Conservation (phyloP, 2,888 invertebrate species). For the Thelaira solivaga region DNA sequence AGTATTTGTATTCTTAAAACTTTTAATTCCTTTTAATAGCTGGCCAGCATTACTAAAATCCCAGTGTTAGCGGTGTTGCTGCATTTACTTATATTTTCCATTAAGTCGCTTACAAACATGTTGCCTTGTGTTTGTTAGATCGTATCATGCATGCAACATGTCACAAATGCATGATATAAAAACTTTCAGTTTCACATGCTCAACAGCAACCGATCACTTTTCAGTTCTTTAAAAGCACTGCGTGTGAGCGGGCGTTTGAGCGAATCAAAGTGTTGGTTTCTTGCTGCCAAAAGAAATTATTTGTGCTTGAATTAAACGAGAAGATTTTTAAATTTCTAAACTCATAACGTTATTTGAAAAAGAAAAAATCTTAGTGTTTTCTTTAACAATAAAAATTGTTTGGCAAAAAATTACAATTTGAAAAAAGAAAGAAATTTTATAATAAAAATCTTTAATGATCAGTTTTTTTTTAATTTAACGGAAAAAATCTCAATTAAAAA, state of each 20-base stretch:
- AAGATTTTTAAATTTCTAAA: conserved; percentile 46
- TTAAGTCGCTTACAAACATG: conserved; percentile 39
- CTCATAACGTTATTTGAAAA: not conserved
- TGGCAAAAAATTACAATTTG: conserved; percentile 27
- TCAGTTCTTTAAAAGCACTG: conserved; percentile 58
- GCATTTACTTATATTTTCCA: not conserved
- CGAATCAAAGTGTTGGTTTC: not conserved
- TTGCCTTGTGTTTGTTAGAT: conserved; percentile 11
- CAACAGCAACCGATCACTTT: conserved; percentile 30
- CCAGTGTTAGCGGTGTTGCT: too few species aligned
- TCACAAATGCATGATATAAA: conserved; percentile 51
- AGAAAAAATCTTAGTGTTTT: conserved; percentile 53
- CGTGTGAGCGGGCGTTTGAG: conserved; percentile 42
- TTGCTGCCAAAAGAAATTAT: conserved; percentile 48
- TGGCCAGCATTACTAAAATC: too few species aligned
- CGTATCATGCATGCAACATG: conserved; percentile 43
- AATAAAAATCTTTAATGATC: not conserved
- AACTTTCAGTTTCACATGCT: conserved; percentile 58
- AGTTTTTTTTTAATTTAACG: not conserved
- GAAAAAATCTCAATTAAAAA: conserved; percentile 8
- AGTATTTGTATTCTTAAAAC: not conserved
- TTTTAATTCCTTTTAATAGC: conserved; percentile 1
- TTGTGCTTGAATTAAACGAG: conserved; percentile 46
- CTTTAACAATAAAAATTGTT: conserved; percentile 31
- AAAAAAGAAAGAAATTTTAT: not conserved